These are phyloP conservation scores for Atta texana DNA, from an alignment of 1,140 invertebrate species.

Conservation along the genomic window DNA sequence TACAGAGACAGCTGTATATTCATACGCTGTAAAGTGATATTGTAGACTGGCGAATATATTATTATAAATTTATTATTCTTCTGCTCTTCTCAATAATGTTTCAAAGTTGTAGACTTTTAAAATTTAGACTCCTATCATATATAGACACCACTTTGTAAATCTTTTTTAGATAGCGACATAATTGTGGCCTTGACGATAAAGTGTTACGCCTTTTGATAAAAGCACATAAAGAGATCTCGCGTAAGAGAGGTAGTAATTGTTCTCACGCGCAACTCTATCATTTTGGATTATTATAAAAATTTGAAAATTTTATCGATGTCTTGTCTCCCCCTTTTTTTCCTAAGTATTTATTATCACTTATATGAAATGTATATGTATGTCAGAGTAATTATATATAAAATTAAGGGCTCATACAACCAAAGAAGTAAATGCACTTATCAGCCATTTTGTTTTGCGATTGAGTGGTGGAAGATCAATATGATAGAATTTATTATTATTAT, in stretches of 20 bases:
- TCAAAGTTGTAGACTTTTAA: constrained; percentile 30
- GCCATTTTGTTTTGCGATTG: constrained; percentile 59
- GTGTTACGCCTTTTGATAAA: constrained; percentile 57
- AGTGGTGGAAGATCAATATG: constrained; percentile 50
- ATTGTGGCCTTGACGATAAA: constrained; percentile 67
- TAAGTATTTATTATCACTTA: constrained; percentile 73
- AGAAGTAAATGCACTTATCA: constrained; percentile 74
- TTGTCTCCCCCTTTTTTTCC: constrained; percentile 58
- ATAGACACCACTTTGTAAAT: constrained; percentile 40
- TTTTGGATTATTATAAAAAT: constrained; percentile 52
- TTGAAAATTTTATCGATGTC: constrained; percentile 59
- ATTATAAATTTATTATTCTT: constrained; percentile 52
- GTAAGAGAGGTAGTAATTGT: constrained; percentile 34
- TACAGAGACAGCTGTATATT: constrained; percentile 10
- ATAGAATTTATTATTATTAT: constrained; percentile 57
- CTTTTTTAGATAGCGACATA: constrained; percentile 58
- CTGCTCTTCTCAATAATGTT: constrained; percentile 57
- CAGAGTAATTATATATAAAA: constrained; percentile 73
- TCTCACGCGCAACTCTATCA: constrained; percentile 18
- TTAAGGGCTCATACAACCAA: constrained; percentile 79
- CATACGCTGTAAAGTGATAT: constrained; percentile 59
- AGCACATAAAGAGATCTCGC: constrained; percentile 48
- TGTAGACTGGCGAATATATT: constrained; percentile 63
- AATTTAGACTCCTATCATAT: constrained; percentile 32
- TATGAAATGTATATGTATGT: constrained; percentile 69